Evolutionary conservation across 1,140 invertebrate genomes (phyloP).

Genomic region (Aphaenogaster rudis): DNA sequence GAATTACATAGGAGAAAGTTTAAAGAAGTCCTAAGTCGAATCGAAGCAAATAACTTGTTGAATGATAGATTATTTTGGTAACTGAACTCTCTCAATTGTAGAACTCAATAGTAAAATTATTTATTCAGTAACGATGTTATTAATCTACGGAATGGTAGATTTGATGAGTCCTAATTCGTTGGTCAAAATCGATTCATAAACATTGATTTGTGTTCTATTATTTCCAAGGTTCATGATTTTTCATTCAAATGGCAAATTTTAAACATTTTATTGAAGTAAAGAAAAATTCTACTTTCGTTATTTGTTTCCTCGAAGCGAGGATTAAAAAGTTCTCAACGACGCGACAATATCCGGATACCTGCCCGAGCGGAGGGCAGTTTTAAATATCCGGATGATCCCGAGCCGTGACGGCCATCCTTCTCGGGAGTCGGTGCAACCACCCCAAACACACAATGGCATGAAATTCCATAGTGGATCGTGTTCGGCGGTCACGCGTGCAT

Average conservation of each 20-base stretch:
- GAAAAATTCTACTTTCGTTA: neutral
- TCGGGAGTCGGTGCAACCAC: neutral
- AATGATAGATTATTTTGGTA: neutral
- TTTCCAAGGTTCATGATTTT: neutral
- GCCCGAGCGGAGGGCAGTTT: slow-evolving; percentile 2
- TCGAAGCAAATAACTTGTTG: neutral
- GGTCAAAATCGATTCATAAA: neutral
- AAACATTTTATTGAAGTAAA: neutral
- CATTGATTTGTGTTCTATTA: neutral
- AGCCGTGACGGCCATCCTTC: neutral
- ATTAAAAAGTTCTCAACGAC: slow-evolving; percentile 18
- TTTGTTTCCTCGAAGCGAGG: neutral
- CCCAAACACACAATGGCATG: slow-evolving; percentile 42
- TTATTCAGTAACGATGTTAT: neutral
- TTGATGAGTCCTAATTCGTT: neutral
- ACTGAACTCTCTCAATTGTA: neutral
- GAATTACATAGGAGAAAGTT: neutral
- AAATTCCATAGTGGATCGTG: slow-evolving; percentile 54
- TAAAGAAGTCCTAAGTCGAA: neutral
- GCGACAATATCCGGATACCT: neutral
- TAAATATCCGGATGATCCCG: slow-evolving; percentile 22
- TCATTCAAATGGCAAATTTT: neutral
- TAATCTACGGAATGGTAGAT: neutral
- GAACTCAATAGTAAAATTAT: neutral
- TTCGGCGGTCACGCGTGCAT: neutral